phyloP scores from a whole-genome alignment of 2,797 vertebrate species.

The Pseudomugil gertrudae region DNA sequence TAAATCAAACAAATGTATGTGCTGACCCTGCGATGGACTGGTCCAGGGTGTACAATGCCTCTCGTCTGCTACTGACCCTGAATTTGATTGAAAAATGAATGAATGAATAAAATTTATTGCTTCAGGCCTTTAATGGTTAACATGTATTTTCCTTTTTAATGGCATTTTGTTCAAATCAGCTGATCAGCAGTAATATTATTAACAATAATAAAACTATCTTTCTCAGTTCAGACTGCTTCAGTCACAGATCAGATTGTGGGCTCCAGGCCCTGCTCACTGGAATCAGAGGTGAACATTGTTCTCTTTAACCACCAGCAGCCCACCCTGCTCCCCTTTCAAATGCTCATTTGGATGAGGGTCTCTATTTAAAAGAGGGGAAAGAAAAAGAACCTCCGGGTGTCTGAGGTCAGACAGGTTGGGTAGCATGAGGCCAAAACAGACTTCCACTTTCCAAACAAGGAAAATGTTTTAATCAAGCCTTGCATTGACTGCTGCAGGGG shows the following conservation, averaged over 20 bases:
- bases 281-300: conserved; percentile 23
- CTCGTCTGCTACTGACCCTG: no score
- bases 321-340: conserved; percentile 20
- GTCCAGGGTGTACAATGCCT: no score
- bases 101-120: neutral
- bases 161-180: neutral
- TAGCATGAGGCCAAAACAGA: conserved; percentile 38
- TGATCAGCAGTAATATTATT: neutral
- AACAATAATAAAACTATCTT: neutral
- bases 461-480: conserved; percentile 40
- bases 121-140: conserved; percentile 1
- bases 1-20: neutral
- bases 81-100: neutral
- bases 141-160: neutral
- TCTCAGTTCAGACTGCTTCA: neutral
- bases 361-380: neutral
- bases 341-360: conserved; percentile 23
- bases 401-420: conserved; percentile 52
- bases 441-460: conserved; percentile 39
- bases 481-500: conserved; percentile 35
- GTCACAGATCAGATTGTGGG: neutral
- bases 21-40: neutral
- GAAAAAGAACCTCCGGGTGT: conserved; percentile 21
- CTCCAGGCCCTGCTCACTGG: no score
- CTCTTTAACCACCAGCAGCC: conserved; percentile 17